Conservation (phyloP, 2,113 vertebrate genomes). For the Brienomyrus longianalis region DNA sequence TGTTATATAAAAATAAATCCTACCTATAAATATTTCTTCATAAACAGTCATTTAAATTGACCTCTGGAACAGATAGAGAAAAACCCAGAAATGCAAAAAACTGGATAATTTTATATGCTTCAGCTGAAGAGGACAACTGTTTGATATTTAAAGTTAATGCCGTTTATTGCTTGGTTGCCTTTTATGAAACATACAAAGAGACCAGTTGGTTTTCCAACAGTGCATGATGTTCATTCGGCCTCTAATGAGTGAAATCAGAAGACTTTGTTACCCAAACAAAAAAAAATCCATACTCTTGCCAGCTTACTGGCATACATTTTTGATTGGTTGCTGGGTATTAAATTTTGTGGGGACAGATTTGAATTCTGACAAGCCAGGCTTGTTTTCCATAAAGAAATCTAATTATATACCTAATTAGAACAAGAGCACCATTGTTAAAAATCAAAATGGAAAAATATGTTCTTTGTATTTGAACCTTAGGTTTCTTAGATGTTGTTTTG, state of each 20-base stretch:
- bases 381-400: background rate
- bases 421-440: background rate
- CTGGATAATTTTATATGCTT: background rate
- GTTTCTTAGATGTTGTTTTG: background rate
- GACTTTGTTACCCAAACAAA: background rate
- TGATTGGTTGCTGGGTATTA: background rate
- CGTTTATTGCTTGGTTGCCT: background rate
- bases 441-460: background rate
- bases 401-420: conserved; percentile 5
- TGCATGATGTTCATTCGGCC: background rate
- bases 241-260: background rate
- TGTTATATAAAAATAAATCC: background rate
- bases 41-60: background rate
- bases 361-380: background rate
- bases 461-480: background rate
- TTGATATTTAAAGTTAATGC: background rate
- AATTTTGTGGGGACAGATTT: background rate
- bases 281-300: background rate
- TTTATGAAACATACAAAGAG: background rate
- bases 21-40: background rate
- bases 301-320: background rate
- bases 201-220: background rate
- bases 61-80: background rate
- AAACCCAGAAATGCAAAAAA: background rate
- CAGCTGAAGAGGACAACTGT: background rate